phyloP scores from a whole-genome alignment of 2,888 invertebrate genomes.

The Clivina fossor region DNA sequence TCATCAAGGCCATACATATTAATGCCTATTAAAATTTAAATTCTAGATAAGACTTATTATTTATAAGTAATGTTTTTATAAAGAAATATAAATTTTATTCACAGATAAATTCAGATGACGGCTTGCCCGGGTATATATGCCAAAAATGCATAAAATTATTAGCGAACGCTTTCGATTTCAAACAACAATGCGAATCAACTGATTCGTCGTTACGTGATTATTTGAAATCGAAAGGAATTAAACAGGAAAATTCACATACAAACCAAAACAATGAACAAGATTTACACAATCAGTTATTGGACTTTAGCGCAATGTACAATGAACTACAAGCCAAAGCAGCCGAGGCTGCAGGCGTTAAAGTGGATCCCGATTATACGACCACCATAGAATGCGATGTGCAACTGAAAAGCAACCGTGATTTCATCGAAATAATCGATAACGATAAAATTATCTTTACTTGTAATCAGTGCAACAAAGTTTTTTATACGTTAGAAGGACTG shows the following conservation, averaged over 20 bases:
- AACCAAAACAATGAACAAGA: constrained; percentile 40
- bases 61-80: neutral
- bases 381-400: constrained; percentile 27
- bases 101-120: constrained; percentile 51
- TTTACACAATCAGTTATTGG: constrained; percentile 43
- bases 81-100: constrained; percentile 31
- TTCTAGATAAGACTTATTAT: neutral
- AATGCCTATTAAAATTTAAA: constrained; percentile 2
- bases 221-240: constrained; percentile 42
- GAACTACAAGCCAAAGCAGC: constrained; percentile 41
- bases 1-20: constrained; percentile 12
- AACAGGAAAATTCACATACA: constrained; percentile 22
- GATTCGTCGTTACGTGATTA: constrained; percentile 48
- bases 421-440: constrained; percentile 50
- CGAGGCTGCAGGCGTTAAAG: constrained; percentile 36
- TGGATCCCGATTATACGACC: constrained; percentile 35
- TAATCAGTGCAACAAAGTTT: constrained; percentile 49
- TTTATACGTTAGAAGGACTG: constrained; percentile 51
- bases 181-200: constrained; percentile 49
- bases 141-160: constrained; percentile 49
- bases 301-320: constrained; percentile 36
- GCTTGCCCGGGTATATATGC: constrained; percentile 50
- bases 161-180: constrained; percentile 49
- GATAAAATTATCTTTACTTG: constrained; percentile 50
- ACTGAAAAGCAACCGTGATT: constrained; percentile 42